phyloP scores from a whole-genome alignment of 2,797 vertebrate genomes.

The Lacerta viridis region DNA sequence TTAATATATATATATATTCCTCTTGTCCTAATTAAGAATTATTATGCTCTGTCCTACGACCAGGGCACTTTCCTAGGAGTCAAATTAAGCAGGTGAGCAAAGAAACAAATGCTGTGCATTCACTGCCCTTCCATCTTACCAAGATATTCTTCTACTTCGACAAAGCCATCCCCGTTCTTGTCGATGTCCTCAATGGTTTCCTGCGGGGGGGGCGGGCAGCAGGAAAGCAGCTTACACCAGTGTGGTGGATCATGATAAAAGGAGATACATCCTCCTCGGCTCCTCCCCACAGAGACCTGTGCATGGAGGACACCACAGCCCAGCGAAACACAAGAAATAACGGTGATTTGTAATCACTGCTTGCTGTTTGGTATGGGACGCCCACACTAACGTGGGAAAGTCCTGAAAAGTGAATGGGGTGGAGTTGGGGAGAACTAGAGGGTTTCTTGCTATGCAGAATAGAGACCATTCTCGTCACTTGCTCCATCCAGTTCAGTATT shows the following conservation, averaged over 20 bases:
- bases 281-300: not conserved
- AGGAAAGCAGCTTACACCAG: not conserved
- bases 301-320: not conserved
- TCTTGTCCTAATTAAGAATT: too few relatives aligned
- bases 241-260: not conserved
- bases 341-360: not conserved
- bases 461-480: not conserved
- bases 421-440: not conserved
- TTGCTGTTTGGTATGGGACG: not conserved
- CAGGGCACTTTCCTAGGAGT: not conserved
- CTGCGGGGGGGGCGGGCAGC: slow-evolving; percentile 67
- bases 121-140: slow-evolving; percentile 77
- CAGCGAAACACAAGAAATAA: not conserved
- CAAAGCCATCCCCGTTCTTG: slow-evolving; percentile 87
- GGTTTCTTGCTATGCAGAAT: not conserved
- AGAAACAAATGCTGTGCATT: not conserved
- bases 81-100: not conserved
- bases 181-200: slow-evolving; percentile 93
- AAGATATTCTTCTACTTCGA: slow-evolving; percentile 89
- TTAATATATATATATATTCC: too few relatives aligned
- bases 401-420: not conserved
- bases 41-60: not conserved
- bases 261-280: too few relatives aligned
- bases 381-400: not conserved
- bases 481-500: not conserved